Conservation (phyloP, 2,888 invertebrate genomes). For the Tillus elongatus region DNA sequence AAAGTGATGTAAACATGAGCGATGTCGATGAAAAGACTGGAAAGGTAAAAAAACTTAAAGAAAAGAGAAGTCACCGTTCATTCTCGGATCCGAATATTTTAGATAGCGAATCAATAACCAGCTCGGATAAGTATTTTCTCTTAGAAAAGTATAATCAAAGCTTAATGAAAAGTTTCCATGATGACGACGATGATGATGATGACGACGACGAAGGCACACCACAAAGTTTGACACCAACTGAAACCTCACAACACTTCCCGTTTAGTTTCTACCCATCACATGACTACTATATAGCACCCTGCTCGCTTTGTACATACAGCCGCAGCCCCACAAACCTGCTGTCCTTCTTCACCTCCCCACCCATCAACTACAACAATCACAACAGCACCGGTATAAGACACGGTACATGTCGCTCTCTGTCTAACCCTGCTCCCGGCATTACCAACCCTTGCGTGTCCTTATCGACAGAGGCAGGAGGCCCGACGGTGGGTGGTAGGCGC, state of each 20-base stretch:
- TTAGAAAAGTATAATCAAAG: slow-evolving; percentile 29
- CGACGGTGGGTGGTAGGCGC: slow-evolving; percentile 52
- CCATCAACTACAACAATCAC: slow-evolving; percentile 18
- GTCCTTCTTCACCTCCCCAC: slow-evolving; percentile 34
- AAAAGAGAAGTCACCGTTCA: slow-evolving; percentile 30
- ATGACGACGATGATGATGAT: slow-evolving; percentile 14
- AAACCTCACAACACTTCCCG: slow-evolving; percentile 26
- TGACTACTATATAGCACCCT: slow-evolving; percentile 19
- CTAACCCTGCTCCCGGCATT: slow-evolving; percentile 30
- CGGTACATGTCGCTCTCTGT: slow-evolving; percentile 31
- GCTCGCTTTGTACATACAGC: slow-evolving; percentile 25
- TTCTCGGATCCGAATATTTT: slow-evolving; percentile 40
- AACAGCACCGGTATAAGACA: slow-evolving; percentile 12
- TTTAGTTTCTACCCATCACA: slow-evolving; percentile 33
- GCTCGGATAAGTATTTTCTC: slow-evolving; percentile 26
- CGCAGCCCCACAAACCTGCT: slow-evolving; percentile 33
- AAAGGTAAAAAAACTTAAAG: slow-evolving; percentile 9
- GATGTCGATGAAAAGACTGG: slow-evolving; percentile 20
- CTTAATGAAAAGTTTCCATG: slow-evolving; percentile 18
- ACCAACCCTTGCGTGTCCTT: slow-evolving; percentile 35
- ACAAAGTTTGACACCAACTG: slow-evolving; percentile 27
- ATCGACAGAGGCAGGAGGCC: slow-evolving; percentile 35
- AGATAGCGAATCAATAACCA: slow-evolving; percentile 25
- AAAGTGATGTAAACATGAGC: slow-evolving; percentile 29
- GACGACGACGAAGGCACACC: slow-evolving; percentile 12